Evolutionary conservation across 2,888 invertebrate genomes (phyloP).

Genomic region (Drosophila paranaensis): DNA sequence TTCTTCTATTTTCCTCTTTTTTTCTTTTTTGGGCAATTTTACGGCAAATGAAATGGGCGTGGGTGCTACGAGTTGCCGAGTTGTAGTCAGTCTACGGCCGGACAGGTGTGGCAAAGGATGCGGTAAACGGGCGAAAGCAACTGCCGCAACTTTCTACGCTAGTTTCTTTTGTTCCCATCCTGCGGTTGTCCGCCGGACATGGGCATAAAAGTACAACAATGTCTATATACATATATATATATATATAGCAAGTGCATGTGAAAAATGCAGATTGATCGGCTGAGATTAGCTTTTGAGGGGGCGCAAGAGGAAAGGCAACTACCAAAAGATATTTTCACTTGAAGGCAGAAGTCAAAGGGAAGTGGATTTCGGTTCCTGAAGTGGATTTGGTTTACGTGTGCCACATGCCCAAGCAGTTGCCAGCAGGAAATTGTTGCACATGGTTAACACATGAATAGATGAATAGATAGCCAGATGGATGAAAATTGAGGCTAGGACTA

Average conservation of each 20-base stretch:
- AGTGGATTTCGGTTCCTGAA: slow-evolving; percentile 4
- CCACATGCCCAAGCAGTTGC: slow-evolving; percentile 23
- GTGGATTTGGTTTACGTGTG: slow-evolving; percentile 39
- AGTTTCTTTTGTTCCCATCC: slow-evolving; percentile 48
- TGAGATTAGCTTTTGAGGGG: slow-evolving; percentile 35
- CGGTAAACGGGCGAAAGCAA: slow-evolving; percentile 5
- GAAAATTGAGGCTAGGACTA: slow-evolving; percentile 8
- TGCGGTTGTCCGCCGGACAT: slow-evolving; percentile 50
- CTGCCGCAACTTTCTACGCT: slow-evolving; percentile 28
- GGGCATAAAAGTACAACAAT: slow-evolving; percentile 51
- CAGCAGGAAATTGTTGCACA: slow-evolving; percentile 45
- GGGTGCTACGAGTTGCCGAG: slow-evolving; percentile 1
- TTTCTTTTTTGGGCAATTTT: slow-evolving; percentile 28
- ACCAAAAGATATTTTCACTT: slow-evolving; percentile 31
- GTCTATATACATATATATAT: not conserved
- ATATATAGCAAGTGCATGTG: slow-evolving; percentile 30
- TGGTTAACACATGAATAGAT: slow-evolving; percentile 44
- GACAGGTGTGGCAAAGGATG: slow-evolving; percentile 11
- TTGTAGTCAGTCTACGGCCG: not conserved
- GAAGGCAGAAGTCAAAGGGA: slow-evolving; percentile 21
- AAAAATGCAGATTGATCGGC: slow-evolving; percentile 55
- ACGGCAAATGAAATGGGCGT: slow-evolving; percentile 30
- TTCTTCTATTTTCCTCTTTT: not conserved
- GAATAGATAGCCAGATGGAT: slow-evolving; percentile 16
- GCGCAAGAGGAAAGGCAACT: not conserved